Evolutionary conservation across 2,113 vertebrate species (phyloP).

Genomic region (Malurus alboscapulatus): DNA sequence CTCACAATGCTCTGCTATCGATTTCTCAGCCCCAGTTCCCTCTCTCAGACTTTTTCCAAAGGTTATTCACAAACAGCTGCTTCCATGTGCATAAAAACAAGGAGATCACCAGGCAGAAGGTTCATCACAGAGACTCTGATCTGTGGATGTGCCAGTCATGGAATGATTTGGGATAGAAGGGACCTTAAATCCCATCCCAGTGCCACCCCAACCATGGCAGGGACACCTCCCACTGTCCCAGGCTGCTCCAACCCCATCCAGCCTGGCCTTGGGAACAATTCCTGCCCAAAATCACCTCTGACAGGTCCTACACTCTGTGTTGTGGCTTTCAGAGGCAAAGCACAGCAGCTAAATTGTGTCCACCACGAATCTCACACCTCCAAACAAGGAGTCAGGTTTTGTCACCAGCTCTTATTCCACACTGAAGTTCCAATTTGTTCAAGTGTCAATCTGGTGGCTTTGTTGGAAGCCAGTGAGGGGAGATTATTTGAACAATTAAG

Average conservation of each 20-base stretch:
- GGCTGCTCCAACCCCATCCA: neutral
- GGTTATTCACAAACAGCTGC: neutral
- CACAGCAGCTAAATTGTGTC: neutral
- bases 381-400: neutral
- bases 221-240: neutral
- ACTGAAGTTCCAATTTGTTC: slow-evolving; percentile 57
- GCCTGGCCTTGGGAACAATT: neutral
- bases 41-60: neutral
- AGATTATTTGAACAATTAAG: slow-evolving; percentile 46
- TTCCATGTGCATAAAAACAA: rapidly evolving
- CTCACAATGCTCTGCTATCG: neutral
- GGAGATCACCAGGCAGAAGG: neutral
- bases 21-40: neutral
- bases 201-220: neutral
- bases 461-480: slow-evolving; percentile 39
- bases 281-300: neutral
- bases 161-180: neutral
- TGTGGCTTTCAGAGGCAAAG: neutral
- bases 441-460: slow-evolving; percentile 42
- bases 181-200: neutral
- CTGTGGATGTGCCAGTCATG: rapidly evolving
- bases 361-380: neutral
- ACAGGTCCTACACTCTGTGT: neutral
- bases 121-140: rapidly evolving
- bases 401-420: slow-evolving; percentile 44